phyloP scores from a whole-genome alignment of 2,113 vertebrate genomes.

The Callithrix jacchus region DNA sequence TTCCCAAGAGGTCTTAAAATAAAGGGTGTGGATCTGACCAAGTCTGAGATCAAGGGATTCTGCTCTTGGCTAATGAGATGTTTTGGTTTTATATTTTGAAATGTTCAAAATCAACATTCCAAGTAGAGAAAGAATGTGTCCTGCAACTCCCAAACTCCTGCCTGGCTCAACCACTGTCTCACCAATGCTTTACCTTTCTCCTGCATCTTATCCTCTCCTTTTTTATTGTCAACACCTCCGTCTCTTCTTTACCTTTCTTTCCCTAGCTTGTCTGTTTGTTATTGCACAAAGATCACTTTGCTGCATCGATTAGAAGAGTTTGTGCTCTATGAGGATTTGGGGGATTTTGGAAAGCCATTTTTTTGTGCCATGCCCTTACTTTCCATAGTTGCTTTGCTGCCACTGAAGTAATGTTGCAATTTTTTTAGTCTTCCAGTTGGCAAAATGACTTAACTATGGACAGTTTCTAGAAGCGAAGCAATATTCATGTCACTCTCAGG shows the following conservation, averaged over 20 bases:
- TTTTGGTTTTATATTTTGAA: slow-evolving; percentile 73
- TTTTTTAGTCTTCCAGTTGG: background rate
- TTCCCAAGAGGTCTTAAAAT: slow-evolving; percentile 67
- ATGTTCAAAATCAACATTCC: slow-evolving; percentile 68
- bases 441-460: background rate
- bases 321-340: background rate
- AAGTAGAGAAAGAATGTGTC: slow-evolving; percentile 32
- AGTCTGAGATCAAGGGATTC: slow-evolving; percentile 65
- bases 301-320: background rate
- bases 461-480: background rate
- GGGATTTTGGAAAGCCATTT: background rate
- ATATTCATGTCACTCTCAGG: background rate
- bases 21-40: slow-evolving; percentile 62
- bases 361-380: background rate
- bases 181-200: background rate
- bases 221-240: background rate
- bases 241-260: background rate
- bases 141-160: background rate
- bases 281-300: background rate
- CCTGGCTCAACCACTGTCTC: background rate
- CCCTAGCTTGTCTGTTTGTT: background rate
- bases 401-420: background rate
- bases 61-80: slow-evolving; percentile 73
- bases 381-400: background rate
- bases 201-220: background rate